Base-by-base conservation (phyloP, 1,140 invertebrate genomes). In the Drosophila kikkawai region DNA sequence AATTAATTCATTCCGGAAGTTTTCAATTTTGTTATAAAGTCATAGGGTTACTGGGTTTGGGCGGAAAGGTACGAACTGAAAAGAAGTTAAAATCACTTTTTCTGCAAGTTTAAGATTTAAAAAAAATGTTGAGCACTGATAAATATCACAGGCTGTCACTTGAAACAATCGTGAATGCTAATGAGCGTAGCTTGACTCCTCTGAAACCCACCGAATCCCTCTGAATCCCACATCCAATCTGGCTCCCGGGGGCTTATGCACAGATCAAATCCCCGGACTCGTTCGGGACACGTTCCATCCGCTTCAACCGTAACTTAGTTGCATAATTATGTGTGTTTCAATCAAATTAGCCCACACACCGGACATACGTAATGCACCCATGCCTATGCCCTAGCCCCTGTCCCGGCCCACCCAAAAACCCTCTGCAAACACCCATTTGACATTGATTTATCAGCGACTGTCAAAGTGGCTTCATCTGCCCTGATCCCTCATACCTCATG, bases 391-490 rank as follows among this genome's bases (percentile, higher is more conserved):
- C 11, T 6, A 7, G 44, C 15, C 39, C 19, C 7, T 36, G 22
- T 34, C 15, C 19, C 34, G 8, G n/a, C 37, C 22, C 2, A 29
- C 26, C 26, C 26, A 29, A 29, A 29, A 9, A 11, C 44, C 53
- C 55, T 11, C 17, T 9, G 34, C 51, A 58, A 69, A 55, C 68
- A 68, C 55, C 44, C 45, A n/a, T 53, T 71, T 78, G 82, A 85
- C 82, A 85, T 77, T 84, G 82, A 84, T 84, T 81, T 85, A 84
- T 84, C 79, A 79, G 70, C 45, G 56, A 41, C 63, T 80, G 78
- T 81, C 65, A 79, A 65, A 67, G 71, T 58, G 79, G 63, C 66
- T 44, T 65, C 48, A 37, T 57, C 59, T 45, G 41, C 26, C 55
- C 69, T 34, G 2, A 12, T 15, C 13, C 45, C 45, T 13, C 13